Evolutionary conservation across 2,888 invertebrate species (phyloP).

Genomic region (Agrenia bidenticulata): DNA sequence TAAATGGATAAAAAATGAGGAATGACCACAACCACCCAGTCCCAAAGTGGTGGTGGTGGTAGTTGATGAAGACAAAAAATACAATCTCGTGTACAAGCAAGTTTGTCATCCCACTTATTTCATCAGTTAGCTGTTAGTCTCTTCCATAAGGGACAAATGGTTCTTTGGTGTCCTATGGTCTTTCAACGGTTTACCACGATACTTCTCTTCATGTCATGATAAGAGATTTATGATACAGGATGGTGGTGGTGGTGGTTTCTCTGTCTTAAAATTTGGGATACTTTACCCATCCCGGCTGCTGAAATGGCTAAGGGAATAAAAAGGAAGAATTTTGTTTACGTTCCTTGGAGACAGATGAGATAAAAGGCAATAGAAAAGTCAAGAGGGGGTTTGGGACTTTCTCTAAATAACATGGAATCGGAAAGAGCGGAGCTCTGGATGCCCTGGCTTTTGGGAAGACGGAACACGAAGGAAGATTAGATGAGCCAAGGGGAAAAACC

Average conservation of each 20-base stretch:
- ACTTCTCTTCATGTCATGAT: constrained; percentile 14
- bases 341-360: constrained; percentile 23
- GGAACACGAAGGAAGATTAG: constrained; percentile 17
- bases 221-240: constrained; percentile 17
- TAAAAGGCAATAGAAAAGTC: constrained; percentile 26
- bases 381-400: constrained; percentile 23
- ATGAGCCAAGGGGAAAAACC: constrained; percentile 19
- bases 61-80: constrained; percentile 6
- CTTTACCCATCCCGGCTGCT: no score
- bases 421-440: neutral
- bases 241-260: neutral
- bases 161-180: neutral
- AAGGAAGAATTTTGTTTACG: constrained; percentile 21
- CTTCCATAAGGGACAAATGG: neutral
- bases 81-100: neutral
- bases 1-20: constrained; percentile 10
- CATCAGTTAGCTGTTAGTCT: neutral
- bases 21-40: neutral
- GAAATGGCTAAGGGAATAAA: no score
- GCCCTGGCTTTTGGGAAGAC: constrained; percentile 2
- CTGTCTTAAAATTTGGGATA: neutral
- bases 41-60: neutral
- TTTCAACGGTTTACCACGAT: neutral
- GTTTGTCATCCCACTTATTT: constrained; percentile 6
- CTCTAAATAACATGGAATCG: constrained; percentile 16